phyloP scores from a whole-genome alignment of 2,113 vertebrate species.

The Psittacus erithacus region DNA sequence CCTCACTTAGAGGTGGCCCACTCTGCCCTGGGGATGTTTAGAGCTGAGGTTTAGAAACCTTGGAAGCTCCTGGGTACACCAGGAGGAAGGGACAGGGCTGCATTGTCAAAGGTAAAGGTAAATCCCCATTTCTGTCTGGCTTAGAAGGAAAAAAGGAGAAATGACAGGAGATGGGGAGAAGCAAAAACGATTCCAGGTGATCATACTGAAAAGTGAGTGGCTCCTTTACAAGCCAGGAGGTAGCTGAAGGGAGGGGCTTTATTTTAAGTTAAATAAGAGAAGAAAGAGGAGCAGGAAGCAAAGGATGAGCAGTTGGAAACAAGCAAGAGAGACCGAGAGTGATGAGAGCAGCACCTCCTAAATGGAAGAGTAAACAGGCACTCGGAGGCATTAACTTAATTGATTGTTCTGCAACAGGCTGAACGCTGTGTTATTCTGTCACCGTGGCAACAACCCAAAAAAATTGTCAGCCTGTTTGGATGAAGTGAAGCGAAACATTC shows the following conservation, averaged over 20 bases:
- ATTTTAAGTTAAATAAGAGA: background rate
- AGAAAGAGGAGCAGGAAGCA: constrained; percentile 7
- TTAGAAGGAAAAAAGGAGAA: background rate
- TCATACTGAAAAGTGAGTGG: background rate
- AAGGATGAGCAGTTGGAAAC: constrained; percentile 20
- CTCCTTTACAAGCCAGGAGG: background rate
- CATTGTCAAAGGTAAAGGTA: background rate
- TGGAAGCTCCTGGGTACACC: background rate
- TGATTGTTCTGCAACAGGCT: constrained; percentile 89
- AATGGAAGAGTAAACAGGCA: constrained; percentile 77
- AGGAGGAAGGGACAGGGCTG: background rate
- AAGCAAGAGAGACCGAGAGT: background rate
- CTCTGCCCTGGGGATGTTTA: background rate
- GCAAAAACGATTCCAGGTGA: background rate
- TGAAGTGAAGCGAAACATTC: constrained; percentile 87
- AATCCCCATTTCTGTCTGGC: background rate
- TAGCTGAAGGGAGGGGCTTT: background rate
- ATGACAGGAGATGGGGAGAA: background rate
- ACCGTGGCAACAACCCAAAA: constrained; percentile 84
- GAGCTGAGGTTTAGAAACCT: background rate
- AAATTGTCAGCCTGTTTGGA: constrained; percentile 86
- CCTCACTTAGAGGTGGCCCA: background rate
- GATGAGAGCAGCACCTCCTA: constrained; percentile 54
- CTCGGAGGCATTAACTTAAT: constrained; percentile 84
- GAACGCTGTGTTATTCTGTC: constrained; percentile 85